Conservation (phyloP, 1,140 invertebrate genomes). For the Tetranychus cinnabarinus region DNA sequence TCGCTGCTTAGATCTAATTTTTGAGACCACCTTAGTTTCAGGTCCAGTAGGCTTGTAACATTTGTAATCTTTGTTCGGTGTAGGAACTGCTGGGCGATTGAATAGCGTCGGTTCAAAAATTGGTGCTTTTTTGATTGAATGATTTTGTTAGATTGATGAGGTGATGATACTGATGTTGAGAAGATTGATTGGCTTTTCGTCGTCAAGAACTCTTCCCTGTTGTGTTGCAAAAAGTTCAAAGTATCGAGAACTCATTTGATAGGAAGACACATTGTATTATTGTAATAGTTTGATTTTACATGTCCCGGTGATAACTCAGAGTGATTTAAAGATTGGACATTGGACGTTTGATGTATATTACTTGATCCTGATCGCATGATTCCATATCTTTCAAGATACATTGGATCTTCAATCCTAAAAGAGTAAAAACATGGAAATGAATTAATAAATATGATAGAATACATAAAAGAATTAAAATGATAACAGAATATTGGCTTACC, state of each 20-base stretch:
- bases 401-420: slow-evolving; percentile 39
- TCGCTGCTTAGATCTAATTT: too few relatives aligned
- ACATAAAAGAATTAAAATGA: neutral
- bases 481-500: neutral
- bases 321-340: neutral
- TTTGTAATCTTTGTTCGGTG: too few relatives aligned
- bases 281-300: neutral
- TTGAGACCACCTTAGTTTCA: too few relatives aligned
- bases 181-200: neutral
- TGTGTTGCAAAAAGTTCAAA: neutral
- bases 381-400: slow-evolving; percentile 46
- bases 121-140: too few relatives aligned
- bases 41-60: too few relatives aligned
- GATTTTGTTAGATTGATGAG: neutral
- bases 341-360: slow-evolving; percentile 16
- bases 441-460: neutral
- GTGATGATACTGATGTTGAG: neutral
- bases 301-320: slow-evolving; percentile 11
- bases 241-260: neutral
- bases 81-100: too few relatives aligned
- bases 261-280: neutral
- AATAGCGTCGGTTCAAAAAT: neutral
- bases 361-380: slow-evolving; percentile 35
- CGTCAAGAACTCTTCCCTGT: neutral
- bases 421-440: neutral